Percentiles rank a stretch among this genome's conserved stretches.
Conservation (phyloP, 2,113 vertebrate species). For the Paradoxurus hermaphroditus region DNA sequence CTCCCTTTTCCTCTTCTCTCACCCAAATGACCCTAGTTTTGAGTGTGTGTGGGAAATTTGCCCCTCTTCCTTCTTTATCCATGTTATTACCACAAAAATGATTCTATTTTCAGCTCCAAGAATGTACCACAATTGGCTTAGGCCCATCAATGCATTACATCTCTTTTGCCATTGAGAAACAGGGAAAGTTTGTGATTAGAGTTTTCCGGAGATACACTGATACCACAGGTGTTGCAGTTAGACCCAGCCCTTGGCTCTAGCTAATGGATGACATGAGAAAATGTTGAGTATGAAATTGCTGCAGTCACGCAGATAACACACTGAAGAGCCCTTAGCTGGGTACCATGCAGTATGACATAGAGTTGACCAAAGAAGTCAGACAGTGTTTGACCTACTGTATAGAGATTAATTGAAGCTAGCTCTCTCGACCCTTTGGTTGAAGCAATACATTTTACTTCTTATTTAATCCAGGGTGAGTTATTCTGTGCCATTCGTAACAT, state of each 20-base stretch:
- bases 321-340: rapidly evolving
- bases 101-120: background rate
- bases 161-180: background rate
- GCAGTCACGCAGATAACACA: too few species aligned
- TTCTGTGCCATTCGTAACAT: background rate
- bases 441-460: background rate
- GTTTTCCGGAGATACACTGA: background rate
- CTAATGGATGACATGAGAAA: background rate
- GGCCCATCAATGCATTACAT: background rate
- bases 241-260: background rate
- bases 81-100: background rate
- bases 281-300: background rate
- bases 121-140: background rate
- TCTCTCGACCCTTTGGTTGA: background rate
- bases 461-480: background rate
- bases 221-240: background rate
- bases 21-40: background rate
- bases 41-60: background rate
- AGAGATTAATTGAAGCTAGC: background rate
- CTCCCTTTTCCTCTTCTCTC: background rate
- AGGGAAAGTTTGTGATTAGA: background rate
- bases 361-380: background rate
- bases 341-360: background rate
- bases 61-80: background rate
- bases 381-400: background rate